These are phyloP conservation scores for Gordius sp. DNA, from an alignment of 2,888 invertebrate genomes.

Conservation along the genomic window DNA sequence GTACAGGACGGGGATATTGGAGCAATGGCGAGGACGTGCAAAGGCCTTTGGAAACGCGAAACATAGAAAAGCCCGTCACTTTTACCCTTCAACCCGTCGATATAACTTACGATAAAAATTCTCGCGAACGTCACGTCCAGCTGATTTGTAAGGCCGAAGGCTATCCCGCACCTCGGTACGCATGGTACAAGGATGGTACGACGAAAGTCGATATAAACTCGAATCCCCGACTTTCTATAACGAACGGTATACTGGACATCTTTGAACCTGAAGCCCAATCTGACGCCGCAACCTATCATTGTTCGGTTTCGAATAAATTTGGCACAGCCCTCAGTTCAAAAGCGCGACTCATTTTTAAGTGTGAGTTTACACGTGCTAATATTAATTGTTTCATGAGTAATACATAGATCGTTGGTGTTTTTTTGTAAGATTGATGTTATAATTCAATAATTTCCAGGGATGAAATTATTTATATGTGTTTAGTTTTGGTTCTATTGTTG, in stretches of 20 bases:
- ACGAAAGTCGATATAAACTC: neutral
- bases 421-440: too few species aligned
- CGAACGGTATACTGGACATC: conserved; percentile 6
- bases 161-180: neutral
- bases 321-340: conserved; percentile 65
- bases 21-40: too few species aligned
- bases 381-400: too few species aligned
- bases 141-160: neutral
- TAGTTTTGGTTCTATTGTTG: too few species aligned
- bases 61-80: too few species aligned
- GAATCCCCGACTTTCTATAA: neutral
- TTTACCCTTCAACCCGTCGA: conserved; percentile 1
- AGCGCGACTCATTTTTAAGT: conserved; percentile 58
- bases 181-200: conserved; percentile 11
- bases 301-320: conserved; percentile 60
- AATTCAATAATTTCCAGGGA: too few species aligned
- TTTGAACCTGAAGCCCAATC: conserved; percentile 22
- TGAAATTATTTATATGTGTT: too few species aligned
- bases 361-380: too few species aligned
- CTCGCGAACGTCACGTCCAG: neutral
- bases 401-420: too few species aligned
- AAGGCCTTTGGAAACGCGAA: too few species aligned
- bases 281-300: conserved; percentile 67
- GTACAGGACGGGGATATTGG: too few species aligned
- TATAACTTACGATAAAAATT: neutral